A percentile compares a stretch with the other conserved stretches of the same genome.
Evolutionary conservation across 2,113 vertebrate species (phyloP).

Genomic region (Aldabrachelys gigantea): DNA sequence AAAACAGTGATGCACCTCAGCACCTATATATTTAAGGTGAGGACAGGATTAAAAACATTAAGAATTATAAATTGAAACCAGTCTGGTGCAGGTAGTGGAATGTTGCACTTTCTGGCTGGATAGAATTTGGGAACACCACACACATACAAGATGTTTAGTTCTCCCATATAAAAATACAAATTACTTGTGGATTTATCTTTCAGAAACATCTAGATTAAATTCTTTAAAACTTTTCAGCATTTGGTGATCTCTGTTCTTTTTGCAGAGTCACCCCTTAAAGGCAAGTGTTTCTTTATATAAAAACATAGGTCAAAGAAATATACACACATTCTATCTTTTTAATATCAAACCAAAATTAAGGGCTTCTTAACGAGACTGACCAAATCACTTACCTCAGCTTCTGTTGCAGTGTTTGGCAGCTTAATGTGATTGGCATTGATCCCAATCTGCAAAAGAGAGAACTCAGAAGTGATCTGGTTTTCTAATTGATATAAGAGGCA

Average conservation of each 20-base stretch:
- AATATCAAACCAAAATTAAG: not conserved
- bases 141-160: not conserved
- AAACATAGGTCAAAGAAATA: not conserved
- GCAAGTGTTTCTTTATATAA: not conserved
- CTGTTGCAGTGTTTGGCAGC: conserved; percentile 90
- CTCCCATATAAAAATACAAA: not conserved
- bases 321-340: not conserved
- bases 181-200: not conserved
- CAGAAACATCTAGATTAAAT: not conserved
- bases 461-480: conserved; percentile 19
- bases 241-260: not conserved
- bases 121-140: not conserved
- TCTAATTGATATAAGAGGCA: not conserved
- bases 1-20: conserved; percentile 86
- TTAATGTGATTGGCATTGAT: conserved; percentile 92
- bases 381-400: conserved; percentile 86
- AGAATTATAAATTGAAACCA: not conserved
- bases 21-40: conserved; percentile 79
- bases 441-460: conserved; percentile 87
- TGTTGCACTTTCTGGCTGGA: not conserved
- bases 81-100: no score
- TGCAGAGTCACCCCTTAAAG: not conserved
- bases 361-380: not conserved
- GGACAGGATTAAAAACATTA: not conserved
- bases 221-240: not conserved